Evolutionary conservation across 37 sponge, comb jelly and placozoan genomes (phyloP).

Genomic region (Cliona cf. orientalis): DNA sequence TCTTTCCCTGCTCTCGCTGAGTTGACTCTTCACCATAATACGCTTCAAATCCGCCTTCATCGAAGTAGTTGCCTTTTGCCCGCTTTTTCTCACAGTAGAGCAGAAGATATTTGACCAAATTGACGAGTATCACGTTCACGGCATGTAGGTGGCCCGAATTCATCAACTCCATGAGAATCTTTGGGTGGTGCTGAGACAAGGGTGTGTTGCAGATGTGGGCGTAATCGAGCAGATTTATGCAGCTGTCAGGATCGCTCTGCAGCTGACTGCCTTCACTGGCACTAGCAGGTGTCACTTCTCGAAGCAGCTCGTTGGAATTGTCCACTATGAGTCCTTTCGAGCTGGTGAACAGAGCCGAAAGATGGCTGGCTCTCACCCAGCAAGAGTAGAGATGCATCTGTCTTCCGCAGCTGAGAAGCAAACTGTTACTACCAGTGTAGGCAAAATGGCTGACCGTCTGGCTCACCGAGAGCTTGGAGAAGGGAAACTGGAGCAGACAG

Average conservation of each 20-base stretch:
- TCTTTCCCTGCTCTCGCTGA: neutral
- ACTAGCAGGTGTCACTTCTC: neutral
- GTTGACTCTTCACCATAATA: conserved; percentile 13
- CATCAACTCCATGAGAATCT: conserved; percentile 83
- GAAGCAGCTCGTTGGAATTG: neutral
- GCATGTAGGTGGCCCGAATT: conserved; percentile 74
- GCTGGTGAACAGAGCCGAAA: conserved; percentile 1
- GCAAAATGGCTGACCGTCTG: conserved; percentile 31
- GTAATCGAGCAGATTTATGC: conserved; percentile 60
- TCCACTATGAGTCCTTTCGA: neutral
- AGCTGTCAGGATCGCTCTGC: neutral
- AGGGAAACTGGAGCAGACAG: conserved; percentile 57
- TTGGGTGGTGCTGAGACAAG: conserved; percentile 94
- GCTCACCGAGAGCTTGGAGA: conserved; percentile 21
- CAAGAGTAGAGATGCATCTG: conserved; percentile 70
- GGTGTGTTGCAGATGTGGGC: conserved; percentile 59
- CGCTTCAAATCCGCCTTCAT: conserved; percentile 16
- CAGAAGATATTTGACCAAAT: conserved; percentile 72
- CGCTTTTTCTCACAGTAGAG: conserved; percentile 26
- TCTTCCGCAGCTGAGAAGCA: conserved; percentile 44
- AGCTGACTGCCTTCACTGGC: neutral
- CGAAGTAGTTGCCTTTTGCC: neutral
- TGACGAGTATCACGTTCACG: conserved; percentile 79
- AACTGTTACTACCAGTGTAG: conserved; percentile 73
- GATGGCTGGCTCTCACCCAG: conserved; percentile 18